A percentile compares a stretch with the other conserved stretches of the same genome.
Evolutionary conservation across 1,140 invertebrate species (phyloP).

Genomic region (Apis florea): DNA sequence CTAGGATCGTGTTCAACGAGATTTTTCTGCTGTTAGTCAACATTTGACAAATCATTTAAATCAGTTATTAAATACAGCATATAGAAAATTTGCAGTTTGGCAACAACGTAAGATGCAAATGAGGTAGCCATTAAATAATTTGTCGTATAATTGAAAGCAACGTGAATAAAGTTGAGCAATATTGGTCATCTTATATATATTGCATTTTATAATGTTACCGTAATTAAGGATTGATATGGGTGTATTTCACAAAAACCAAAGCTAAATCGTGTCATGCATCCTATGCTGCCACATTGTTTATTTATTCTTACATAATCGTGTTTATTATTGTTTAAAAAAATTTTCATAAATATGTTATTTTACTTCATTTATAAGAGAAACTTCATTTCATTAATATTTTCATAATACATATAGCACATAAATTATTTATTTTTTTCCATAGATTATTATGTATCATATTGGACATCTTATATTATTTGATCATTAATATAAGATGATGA

Average conservation of each 20-base stretch:
- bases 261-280: slow-evolving; percentile 53
- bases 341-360: slow-evolving; percentile 31
- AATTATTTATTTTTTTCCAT: slow-evolving; percentile 63
- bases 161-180: slow-evolving; percentile 68
- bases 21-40: slow-evolving; percentile 88
- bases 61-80: slow-evolving; percentile 90
- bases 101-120: slow-evolving; percentile 88
- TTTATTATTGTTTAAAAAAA: slow-evolving; percentile 44
- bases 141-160: slow-evolving; percentile 49
- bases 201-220: slow-evolving; percentile 70
- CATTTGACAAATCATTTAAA: slow-evolving; percentile 93
- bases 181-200: slow-evolving; percentile 62
- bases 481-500: slow-evolving; percentile 7
- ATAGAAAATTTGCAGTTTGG: slow-evolving; percentile 91
- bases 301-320: slow-evolving; percentile 61
- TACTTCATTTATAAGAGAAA: slow-evolving; percentile 31
- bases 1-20: slow-evolving; percentile 89
- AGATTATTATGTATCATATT: slow-evolving; percentile 21
- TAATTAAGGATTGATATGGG: slow-evolving; percentile 65
- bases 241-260: slow-evolving; percentile 70
- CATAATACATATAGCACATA: slow-evolving; percentile 36
- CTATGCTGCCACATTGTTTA: slow-evolving; percentile 63
- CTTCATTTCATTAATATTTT: slow-evolving; percentile 43
- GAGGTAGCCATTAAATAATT: slow-evolving; percentile 81
- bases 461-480: background rate